Evolutionary conservation across 2,797 vertebrate genomes (phyloP).

Genomic region (Acanthurus tractus): DNA sequence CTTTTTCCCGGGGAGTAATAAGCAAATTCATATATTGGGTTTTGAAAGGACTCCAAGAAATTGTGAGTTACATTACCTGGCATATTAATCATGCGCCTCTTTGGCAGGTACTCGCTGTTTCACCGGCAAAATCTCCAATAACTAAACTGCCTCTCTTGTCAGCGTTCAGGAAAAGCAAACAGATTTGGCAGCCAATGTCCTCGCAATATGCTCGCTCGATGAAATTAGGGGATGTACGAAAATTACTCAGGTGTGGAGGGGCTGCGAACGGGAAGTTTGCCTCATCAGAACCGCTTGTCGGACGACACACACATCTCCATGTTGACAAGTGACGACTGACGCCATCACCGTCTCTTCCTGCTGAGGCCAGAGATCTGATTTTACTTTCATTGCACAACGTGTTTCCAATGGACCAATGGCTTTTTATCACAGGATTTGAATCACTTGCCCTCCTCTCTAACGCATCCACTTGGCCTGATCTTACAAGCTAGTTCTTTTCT

Average conservation of each 20-base stretch:
- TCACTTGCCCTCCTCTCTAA: too few species aligned
- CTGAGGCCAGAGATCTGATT: neutral
- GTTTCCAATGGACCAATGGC: too few species aligned
- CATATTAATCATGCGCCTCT: constrained; percentile 39
- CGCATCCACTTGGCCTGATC: neutral
- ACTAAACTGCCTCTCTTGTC: constrained; percentile 39
- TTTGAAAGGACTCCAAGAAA: constrained; percentile 54
- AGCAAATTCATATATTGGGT: constrained; percentile 45
- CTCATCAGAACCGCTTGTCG: neutral
- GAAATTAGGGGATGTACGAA: constrained; percentile 36
- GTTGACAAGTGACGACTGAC: too few species aligned
- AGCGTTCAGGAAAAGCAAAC: constrained; percentile 21
- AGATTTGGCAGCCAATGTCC: constrained; percentile 22
- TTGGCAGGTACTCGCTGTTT: constrained; percentile 34
- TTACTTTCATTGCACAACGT: neutral
- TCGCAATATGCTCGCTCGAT: constrained; percentile 35
- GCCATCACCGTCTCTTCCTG: neutral
- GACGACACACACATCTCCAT: neutral
- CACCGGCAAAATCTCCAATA: constrained; percentile 15
- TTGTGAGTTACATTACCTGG: constrained; percentile 46
- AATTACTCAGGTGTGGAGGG: neutral
- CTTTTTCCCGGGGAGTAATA: constrained; percentile 42
- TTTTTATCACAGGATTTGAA: too few species aligned
- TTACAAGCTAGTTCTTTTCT: neutral
- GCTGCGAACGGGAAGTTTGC: neutral